Conservation (phyloP, 1,140 invertebrate species). For the Pygmarrhopalites habei region DNA sequence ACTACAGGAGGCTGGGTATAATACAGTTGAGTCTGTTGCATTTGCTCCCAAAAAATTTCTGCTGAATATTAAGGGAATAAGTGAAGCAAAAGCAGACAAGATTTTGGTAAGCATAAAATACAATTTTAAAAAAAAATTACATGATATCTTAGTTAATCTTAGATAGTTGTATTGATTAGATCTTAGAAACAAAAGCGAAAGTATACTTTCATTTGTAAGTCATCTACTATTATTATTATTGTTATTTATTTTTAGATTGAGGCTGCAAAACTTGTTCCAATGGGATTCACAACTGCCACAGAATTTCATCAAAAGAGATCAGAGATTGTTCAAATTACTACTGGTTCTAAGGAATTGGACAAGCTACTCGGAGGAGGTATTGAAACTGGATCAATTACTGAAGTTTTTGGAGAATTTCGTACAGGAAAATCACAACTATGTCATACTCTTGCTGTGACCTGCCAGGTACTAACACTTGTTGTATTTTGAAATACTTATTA, state of each 20-base stretch:
- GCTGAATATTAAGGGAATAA: slow-evolving; percentile 88
- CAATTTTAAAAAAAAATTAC: too few relatives aligned
- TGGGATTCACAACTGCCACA: slow-evolving; percentile 96
- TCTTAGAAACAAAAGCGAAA: too few relatives aligned
- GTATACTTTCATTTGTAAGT: too few relatives aligned
- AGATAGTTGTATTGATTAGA: too few relatives aligned
- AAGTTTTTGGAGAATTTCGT: slow-evolving; percentile 97
- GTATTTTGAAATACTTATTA: too few relatives aligned
- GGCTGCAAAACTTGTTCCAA: slow-evolving; percentile 85
- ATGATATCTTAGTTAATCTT: too few relatives aligned
- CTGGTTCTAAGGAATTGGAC: slow-evolving; percentile 90
- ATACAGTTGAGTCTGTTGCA: slow-evolving; percentile 92
- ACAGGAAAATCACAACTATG: slow-evolving; percentile 98
- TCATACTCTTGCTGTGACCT: slow-evolving; percentile 95
- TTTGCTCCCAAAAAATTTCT: slow-evolving; percentile 89
- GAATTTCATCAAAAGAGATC: slow-evolving; percentile 90
- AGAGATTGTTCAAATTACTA: slow-evolving; percentile 81
- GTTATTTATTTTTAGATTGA: slow-evolving; percentile 56
- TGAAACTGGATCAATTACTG: slow-evolving; percentile 98
- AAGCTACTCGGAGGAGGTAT: slow-evolving; percentile 90
- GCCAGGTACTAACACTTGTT: slow-evolving; percentile 61
- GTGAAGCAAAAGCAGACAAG: slow-evolving; percentile 95
- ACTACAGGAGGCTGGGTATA: slow-evolving; percentile 81
- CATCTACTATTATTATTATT: too few relatives aligned
- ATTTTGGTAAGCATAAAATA: slow-evolving; percentile 65